Percentiles rank a stretch among this genome's conserved stretches.
Evolutionary conservation across 2,797 vertebrate species (phyloP).

Genomic region (Danio aesculapii): DNA sequence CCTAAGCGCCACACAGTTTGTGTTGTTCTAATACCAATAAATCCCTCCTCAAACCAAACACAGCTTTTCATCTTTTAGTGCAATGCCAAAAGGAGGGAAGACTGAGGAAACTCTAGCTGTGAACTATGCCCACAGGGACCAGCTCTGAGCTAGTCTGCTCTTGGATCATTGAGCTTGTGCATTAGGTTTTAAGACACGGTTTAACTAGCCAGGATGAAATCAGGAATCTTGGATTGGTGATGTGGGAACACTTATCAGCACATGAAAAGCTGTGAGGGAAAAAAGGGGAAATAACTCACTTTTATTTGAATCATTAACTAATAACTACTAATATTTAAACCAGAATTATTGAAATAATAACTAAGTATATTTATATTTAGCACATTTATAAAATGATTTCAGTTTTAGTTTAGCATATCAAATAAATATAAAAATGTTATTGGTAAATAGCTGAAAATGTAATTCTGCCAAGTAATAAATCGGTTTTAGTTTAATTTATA

Average conservation of each 20-base stretch:
- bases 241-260: slow-evolving; percentile 20
- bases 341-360: neutral
- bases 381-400: no score
- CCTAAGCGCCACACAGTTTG: slow-evolving; percentile 31
- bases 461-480: no score
- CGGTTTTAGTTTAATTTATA: no score
- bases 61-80: slow-evolving; percentile 42
- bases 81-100: slow-evolving; percentile 30
- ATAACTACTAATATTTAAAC: neutral
- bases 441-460: no score
- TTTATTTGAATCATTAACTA: neutral
- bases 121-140: slow-evolving; percentile 8
- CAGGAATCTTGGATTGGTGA: slow-evolving; percentile 16
- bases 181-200: slow-evolving; percentile 39
- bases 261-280: slow-evolving; percentile 5
- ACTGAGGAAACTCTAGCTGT: slow-evolving; percentile 29
- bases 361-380: no score
- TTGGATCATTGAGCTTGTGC: slow-evolving; percentile 33
- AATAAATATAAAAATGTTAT: no score
- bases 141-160: slow-evolving; percentile 30
- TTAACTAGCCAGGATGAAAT: slow-evolving; percentile 40
- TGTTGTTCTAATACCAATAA: slow-evolving; percentile 36
- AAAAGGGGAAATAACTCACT: neutral
- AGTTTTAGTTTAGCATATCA: no score
- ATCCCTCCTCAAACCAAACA: slow-evolving; percentile 37